These are phyloP conservation scores for Eupithecia centaureata DNA, from an alignment of 2,888 invertebrate species.

Conservation along the genomic window DNA sequence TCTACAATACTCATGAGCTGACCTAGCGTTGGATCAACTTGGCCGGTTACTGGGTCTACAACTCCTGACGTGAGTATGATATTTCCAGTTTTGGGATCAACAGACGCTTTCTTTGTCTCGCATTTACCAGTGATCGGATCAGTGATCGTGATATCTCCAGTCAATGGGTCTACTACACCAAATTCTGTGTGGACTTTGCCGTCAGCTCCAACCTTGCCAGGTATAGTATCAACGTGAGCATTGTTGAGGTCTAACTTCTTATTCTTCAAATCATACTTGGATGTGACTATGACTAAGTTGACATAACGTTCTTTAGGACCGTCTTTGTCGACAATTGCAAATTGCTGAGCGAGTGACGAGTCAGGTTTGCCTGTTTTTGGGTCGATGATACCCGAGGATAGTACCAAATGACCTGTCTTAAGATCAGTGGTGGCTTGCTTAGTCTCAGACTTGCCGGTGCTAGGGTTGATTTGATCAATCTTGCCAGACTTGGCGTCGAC, in stretches of 20 bases:
- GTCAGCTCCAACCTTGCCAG: conserved; percentile 64
- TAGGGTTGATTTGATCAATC: conserved; percentile 81
- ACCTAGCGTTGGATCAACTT: conserved; percentile 80
- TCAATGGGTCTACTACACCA: conserved; percentile 81
- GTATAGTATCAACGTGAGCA: conserved; percentile 64
- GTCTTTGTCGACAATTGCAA: conserved; percentile 72
- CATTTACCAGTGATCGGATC: conserved; percentile 85
- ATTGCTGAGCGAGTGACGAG: conserved; percentile 78
- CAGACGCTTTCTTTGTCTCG: conserved; percentile 84
- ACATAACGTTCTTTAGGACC: conserved; percentile 67
- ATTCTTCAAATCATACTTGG: conserved; percentile 80
- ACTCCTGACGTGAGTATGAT: conserved; percentile 79
- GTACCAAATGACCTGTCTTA: conserved; percentile 77
- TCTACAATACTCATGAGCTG: conserved; percentile 70
- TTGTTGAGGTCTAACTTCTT: conserved; percentile 75
- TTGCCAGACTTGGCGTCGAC: conserved; percentile 84
- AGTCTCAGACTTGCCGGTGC: conserved; percentile 82
- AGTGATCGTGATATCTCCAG: conserved; percentile 80
- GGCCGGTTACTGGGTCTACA: conserved; percentile 81
- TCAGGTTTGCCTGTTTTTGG: conserved; percentile 83
- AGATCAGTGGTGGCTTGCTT: conserved; percentile 84
- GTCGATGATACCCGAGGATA: conserved; percentile 80
- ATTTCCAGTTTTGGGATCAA: conserved; percentile 85
- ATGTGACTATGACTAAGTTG: conserved; percentile 78
- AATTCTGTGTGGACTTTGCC: conserved; percentile 82